Base-by-base conservation (phyloP, 2,113 vertebrate species). In the Struthidea cinerea region DNA sequence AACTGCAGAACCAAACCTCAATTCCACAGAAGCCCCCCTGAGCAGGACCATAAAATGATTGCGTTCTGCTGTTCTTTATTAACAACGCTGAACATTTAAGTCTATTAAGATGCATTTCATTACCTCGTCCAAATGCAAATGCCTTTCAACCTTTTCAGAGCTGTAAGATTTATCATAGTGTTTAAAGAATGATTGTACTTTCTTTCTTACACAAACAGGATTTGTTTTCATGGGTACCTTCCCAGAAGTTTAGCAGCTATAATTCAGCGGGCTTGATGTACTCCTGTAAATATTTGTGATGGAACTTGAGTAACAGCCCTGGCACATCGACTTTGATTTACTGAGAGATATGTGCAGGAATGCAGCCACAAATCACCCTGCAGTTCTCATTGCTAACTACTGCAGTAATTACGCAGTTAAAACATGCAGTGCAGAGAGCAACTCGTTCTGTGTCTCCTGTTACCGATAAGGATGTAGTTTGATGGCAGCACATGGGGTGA, bases 51-150 rank as follows among this genome's bases (percentile, higher is more conserved):
- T 87, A 63, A 96, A 97, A 93, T 42, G 8, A 35, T 82, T 95
- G 64, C 82, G 42, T 93, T 95, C 89, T 87, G 55, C 69, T 76
- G 64, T 55, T 89, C 69, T 84, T 93, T 91, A 96, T 79, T 95
- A 97, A 76, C 35, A 88, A 93, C 1, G 4, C 16, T 80, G 80
- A 92, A 71, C 87, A 81, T 95, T 95, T 96, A 91, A 95, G 79
- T 92, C 83, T 95, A 95, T 97, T 97, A 97, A 96, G 94, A 97
- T 96, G 81, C 74, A 82, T 94, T 96, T 96, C 94, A 97, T 93
- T 96, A 95, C 76, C 61, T 94, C 23, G 23, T n/a, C 60, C 87
- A 96, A 94, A 97, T 96, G 92, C 86, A 98, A 97, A 97, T 85
- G 30, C 63, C 63, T 94, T 96, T 97, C 93, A 96, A 85, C 84